Base-by-base conservation (phyloP, 2,113 vertebrate species). In the Lophius piscatorius region DNA sequence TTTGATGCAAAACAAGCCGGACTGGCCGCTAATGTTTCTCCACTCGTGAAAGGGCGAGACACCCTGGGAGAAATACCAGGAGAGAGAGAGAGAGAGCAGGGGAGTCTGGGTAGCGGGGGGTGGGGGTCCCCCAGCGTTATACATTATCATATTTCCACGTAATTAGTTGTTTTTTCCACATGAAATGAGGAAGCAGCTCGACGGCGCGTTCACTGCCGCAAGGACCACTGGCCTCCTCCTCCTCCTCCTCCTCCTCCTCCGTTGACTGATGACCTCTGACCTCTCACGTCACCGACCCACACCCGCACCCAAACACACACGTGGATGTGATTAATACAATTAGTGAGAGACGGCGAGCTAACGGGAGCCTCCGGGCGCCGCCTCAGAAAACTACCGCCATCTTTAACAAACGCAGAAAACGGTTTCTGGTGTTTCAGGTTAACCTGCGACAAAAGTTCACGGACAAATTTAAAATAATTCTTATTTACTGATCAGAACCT, bases 71-170 rank as follows among this genome's bases (percentile, higher is more conserved):
- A 97, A 98, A 97, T 94, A 98, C 92, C 93, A 91, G 71, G 78
- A 82, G 84, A 90, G 91, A 6, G 39, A 18, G 59, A 13, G 54
- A 6, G 9, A 4, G 20, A 55, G 44, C 26, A 4, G 54, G 54
- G 73, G 51, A 48, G 17, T 73, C 67, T 78, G 74, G 77, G 77
- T 63, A 69, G 31, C 23, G 45, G 39, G 9, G 52, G 34, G 62
- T 45, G n/a, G 68, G 54, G 23, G 26, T 9, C 42, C 73, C 93
- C 95, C 94, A 86, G 88, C 88, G 94, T 88, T 93, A 92, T 94
- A 90, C 94, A 98, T 98, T 98, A 98, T 94, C 96, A 98, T 98
- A 98, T 97, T 98, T 98, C 93, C 95, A 97, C 94, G 93, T 98
- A 96, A 98, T 98, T 98, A 98, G 93, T 95, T 96, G 94, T 88